Percentiles rank a stretch among this genome's conserved stretches.
These are phyloP conservation scores for Tapirus terrestris DNA, from an alignment of 2,113 vertebrate genomes.

Conservation along the genomic window DNA sequence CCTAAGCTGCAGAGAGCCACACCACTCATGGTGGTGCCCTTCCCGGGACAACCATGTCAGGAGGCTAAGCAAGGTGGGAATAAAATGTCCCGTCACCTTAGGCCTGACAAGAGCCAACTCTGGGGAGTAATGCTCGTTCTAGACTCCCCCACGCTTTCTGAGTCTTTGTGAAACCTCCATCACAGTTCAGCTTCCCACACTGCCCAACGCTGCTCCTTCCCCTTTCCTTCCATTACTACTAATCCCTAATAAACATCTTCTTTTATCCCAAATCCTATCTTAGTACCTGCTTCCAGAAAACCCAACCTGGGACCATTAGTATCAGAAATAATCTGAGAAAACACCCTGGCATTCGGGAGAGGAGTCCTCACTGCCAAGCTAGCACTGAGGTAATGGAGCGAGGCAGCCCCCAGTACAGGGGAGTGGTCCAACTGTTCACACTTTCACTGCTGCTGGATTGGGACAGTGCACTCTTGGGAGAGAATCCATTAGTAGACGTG, in stretches of 20 bases:
- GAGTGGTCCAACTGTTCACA: background rate
- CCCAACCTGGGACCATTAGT: background rate
- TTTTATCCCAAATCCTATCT: background rate
- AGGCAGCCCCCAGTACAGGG: background rate
- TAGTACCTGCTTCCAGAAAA: background rate
- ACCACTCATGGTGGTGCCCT: background rate
- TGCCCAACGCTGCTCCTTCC: background rate
- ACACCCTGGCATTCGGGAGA: background rate
- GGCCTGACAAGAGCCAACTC: background rate
- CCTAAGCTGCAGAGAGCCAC: background rate
- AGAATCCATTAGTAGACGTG: background rate
- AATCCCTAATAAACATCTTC: background rate
- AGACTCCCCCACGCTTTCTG: too few species aligned
- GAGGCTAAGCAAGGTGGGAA: background rate
- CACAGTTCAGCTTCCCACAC: background rate
- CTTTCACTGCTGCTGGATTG: background rate
- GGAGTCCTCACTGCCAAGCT: background rate
- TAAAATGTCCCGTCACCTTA: too few species aligned
- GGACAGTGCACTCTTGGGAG: accelerated
- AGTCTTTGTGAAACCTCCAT: background rate
- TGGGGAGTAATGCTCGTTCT: accelerated
- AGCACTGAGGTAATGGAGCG: background rate
- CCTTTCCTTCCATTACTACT: background rate
- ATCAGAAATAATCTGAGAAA: background rate
- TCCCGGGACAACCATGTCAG: background rate